These are phyloP conservation scores for Pissodes strobi DNA, from an alignment of 1,140 invertebrate species.

Conservation along the genomic window DNA sequence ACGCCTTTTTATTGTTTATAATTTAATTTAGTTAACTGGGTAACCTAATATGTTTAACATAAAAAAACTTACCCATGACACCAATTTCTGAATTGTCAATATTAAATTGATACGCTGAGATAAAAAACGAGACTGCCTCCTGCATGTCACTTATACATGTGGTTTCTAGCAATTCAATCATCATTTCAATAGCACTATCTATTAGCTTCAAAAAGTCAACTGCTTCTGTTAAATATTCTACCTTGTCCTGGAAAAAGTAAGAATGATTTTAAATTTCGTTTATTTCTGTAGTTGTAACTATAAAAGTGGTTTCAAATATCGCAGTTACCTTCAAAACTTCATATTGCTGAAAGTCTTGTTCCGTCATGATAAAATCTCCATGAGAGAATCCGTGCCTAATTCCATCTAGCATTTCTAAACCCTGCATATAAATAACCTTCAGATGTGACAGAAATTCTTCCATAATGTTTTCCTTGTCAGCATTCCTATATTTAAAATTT, in stretches of 20 bases:
- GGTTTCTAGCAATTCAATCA: slow-evolving; percentile 45
- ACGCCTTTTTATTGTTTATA: not conserved
- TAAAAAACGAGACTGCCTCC: slow-evolving; percentile 50
- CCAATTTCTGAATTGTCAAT: slow-evolving; percentile 45
- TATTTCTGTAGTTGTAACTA: no score
- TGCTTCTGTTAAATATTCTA: slow-evolving; percentile 40
- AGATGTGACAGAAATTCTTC: slow-evolving; percentile 38
- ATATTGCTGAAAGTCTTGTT: slow-evolving; percentile 40
- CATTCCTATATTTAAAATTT: slow-evolving; percentile 31
- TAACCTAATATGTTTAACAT: not conserved
- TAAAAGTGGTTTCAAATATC: not conserved
- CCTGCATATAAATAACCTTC: slow-evolving; percentile 36
- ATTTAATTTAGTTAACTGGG: not conserved
- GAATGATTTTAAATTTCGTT: no score
- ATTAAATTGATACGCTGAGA: slow-evolving; percentile 47
- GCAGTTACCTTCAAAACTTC: slow-evolving; percentile 26
- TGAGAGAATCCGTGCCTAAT: slow-evolving; percentile 7
- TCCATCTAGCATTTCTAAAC: slow-evolving; percentile 24
- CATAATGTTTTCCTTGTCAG: slow-evolving; percentile 19
- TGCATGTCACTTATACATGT: slow-evolving; percentile 47
- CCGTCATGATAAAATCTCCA: slow-evolving; percentile 22
- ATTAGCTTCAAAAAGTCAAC: slow-evolving; percentile 44
- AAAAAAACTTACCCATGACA: slow-evolving; percentile 40
- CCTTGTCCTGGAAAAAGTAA: slow-evolving; percentile 17
- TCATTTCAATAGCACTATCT: slow-evolving; percentile 37